These are phyloP conservation scores for Marmota monax DNA, from an alignment of 2,113 vertebrate species.

Conservation along the genomic window DNA sequence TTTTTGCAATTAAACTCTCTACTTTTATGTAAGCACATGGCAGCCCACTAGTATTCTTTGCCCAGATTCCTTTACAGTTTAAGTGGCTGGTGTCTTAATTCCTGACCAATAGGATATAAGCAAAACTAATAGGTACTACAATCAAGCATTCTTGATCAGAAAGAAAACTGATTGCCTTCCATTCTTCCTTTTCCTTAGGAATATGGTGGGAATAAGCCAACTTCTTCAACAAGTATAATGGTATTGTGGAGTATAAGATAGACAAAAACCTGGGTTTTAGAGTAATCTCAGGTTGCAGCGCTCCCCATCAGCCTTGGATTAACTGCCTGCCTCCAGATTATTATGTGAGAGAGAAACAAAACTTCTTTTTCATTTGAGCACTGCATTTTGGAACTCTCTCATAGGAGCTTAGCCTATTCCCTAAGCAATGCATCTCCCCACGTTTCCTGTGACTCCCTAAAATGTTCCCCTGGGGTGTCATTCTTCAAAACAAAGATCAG, in stretches of 20 bases:
- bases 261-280: not conserved
- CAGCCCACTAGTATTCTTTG: not conserved
- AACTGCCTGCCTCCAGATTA: not conserved
- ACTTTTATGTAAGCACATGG: not conserved
- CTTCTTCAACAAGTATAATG: not conserved
- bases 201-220: not conserved
- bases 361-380: not conserved
- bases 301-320: not conserved
- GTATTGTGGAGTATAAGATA: not conserved
- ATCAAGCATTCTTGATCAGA: not conserved
- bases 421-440: not conserved
- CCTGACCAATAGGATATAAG: not conserved
- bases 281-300: not conserved
- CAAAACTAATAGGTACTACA: not conserved
- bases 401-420: not conserved
- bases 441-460: not conserved
- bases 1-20: not conserved
- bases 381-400: not conserved
- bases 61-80: not conserved
- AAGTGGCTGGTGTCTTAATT: not conserved
- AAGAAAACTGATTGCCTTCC: not conserved
- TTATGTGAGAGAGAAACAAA: not conserved
- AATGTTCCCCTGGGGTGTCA: not conserved
- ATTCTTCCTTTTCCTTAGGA: not conserved
- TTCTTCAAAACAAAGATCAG: conserved; percentile 39